These are phyloP conservation scores for Anabas testudineus DNA, from an alignment of 2,797 vertebrate species.

Conservation along the genomic window DNA sequence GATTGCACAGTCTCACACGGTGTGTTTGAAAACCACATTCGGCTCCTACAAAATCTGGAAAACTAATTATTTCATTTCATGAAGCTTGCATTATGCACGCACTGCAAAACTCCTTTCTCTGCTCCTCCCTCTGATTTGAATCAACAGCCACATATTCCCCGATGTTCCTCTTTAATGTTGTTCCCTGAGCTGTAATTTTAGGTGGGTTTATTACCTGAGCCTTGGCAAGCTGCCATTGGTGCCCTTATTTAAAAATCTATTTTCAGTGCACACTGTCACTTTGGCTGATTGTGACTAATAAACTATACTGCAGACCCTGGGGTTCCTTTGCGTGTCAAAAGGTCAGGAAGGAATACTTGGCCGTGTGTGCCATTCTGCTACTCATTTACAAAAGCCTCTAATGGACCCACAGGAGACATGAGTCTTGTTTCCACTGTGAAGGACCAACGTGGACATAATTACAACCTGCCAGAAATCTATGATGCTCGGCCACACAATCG, in stretches of 20 bases:
- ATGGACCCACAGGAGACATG: slow-evolving; percentile 49
- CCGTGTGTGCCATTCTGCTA: slow-evolving; percentile 36
- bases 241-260: slow-evolving; percentile 68
- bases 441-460: slow-evolving; percentile 52
- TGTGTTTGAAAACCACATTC: slow-evolving; percentile 30
- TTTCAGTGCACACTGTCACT: slow-evolving; percentile 57
- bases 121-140: slow-evolving; percentile 41
- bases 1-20: slow-evolving; percentile 33
- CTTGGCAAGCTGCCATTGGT: slow-evolving; percentile 49
- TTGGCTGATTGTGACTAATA: slow-evolving; percentile 50
- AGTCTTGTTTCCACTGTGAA: slow-evolving; percentile 47
- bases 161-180: slow-evolving; percentile 66
- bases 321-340: slow-evolving; percentile 59
- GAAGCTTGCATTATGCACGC: slow-evolving; percentile 39
- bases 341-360: slow-evolving; percentile 54
- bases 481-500: slow-evolving; percentile 39
- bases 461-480: slow-evolving; percentile 54
- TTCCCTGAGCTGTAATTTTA: slow-evolving; percentile 65
- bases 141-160: slow-evolving; percentile 50
- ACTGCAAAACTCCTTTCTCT: slow-evolving; percentile 39
- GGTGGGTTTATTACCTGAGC: slow-evolving; percentile 62
- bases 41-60: slow-evolving; percentile 36
- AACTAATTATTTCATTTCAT: slow-evolving; percentile 60
- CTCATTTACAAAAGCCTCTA: slow-evolving; percentile 61
- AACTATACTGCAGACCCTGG: slow-evolving; percentile 49